Percentiles rank a stretch among this genome's conserved stretches.
phyloP scores from a whole-genome alignment of 2,113 vertebrate genomes.

The Callithrix jacchus region DNA sequence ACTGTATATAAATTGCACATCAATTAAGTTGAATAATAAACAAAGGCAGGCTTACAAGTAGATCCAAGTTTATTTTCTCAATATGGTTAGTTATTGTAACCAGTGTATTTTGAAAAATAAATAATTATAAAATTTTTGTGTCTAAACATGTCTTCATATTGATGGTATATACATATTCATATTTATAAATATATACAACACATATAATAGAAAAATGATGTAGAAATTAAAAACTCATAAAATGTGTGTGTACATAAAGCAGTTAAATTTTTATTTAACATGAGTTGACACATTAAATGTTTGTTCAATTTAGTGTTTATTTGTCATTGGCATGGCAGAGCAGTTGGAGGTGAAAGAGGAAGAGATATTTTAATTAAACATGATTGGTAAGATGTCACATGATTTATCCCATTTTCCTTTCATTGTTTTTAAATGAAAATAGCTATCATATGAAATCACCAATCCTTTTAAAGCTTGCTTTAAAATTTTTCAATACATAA shows the following conservation, averaged over 20 bases:
- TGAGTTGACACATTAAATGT: slow-evolving; percentile 46
- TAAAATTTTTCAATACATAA: slow-evolving; percentile 66
- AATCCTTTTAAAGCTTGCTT: slow-evolving; percentile 62
- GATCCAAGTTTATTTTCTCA: slow-evolving; percentile 36
- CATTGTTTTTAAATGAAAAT: slow-evolving; percentile 67
- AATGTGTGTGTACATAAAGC: slow-evolving; percentile 3
- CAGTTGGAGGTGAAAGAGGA: slow-evolving; percentile 7
- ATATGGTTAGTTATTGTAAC: slow-evolving; percentile 13
- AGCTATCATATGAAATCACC: slow-evolving; percentile 58
- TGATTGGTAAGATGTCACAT: slow-evolving; percentile 60
- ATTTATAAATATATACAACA: not conserved
- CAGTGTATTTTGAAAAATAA: slow-evolving; percentile 46
- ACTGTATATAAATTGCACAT: slow-evolving; percentile 1
- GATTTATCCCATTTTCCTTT: slow-evolving; percentile 66
- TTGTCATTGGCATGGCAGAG: slow-evolving; percentile 53
- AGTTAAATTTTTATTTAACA: slow-evolving; percentile 61
- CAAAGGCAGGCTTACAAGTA: not conserved
- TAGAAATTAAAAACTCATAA: slow-evolving; percentile 41
- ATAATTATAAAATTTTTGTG: slow-evolving; percentile 17
- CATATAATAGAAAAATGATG: slow-evolving; percentile 28
- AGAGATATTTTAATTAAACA: slow-evolving; percentile 64
- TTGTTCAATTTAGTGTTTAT: slow-evolving; percentile 61
- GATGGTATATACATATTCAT: not conserved
- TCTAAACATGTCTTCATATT: slow-evolving; percentile 32
- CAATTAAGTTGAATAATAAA: not conserved